Conservation (phyloP, 2,888 invertebrate genomes). For the Andricus curvator region DNA sequence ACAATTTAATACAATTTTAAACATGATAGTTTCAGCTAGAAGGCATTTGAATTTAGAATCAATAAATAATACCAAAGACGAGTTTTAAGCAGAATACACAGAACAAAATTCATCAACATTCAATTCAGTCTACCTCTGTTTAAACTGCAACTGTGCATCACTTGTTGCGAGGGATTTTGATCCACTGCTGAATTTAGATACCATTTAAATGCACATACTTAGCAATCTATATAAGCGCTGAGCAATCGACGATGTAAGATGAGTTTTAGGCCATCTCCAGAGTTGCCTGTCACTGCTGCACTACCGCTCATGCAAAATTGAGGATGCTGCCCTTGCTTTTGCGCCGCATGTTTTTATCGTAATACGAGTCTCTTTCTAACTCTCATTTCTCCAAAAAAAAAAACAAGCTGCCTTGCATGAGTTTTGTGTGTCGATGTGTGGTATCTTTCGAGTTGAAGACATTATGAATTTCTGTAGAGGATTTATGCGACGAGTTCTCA, state of each 20-base stretch:
- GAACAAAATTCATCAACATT: slow-evolving; percentile 14
- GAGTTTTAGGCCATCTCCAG: slow-evolving; percentile 78
- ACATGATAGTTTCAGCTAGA: not conserved
- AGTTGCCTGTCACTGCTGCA: slow-evolving; percentile 74
- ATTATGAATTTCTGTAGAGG: not conserved
- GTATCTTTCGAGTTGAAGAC: not conserved
- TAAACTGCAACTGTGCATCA: slow-evolving; percentile 61
- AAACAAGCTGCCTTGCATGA: slow-evolving; percentile 3
- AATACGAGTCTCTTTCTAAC: not conserved
- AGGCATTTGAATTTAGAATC: not conserved
- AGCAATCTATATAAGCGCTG: slow-evolving; percentile 65
- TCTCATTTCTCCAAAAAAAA: not conserved
- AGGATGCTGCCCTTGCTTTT: slow-evolving; percentile 28
- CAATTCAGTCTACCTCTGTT: slow-evolving; percentile 9
- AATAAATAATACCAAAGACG: not conserved
- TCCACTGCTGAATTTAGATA: slow-evolving; percentile 58
- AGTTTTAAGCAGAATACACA: slow-evolving; percentile 7
- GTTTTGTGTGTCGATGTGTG: not conserved
- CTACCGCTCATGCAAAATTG: slow-evolving; percentile 47
- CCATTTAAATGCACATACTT: slow-evolving; percentile 65
- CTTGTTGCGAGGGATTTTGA: slow-evolving; percentile 55
- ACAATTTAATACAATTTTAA: too few species aligned
- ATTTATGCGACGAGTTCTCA: slow-evolving; percentile 1
- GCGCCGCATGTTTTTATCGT: slow-evolving; percentile 16
- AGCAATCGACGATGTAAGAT: slow-evolving; percentile 73